Evolutionary conservation across 2,888 invertebrate genomes (phyloP), one percentile per base, ranked within the genome.

Genomic region (Hymenopus coronatus): DNA sequence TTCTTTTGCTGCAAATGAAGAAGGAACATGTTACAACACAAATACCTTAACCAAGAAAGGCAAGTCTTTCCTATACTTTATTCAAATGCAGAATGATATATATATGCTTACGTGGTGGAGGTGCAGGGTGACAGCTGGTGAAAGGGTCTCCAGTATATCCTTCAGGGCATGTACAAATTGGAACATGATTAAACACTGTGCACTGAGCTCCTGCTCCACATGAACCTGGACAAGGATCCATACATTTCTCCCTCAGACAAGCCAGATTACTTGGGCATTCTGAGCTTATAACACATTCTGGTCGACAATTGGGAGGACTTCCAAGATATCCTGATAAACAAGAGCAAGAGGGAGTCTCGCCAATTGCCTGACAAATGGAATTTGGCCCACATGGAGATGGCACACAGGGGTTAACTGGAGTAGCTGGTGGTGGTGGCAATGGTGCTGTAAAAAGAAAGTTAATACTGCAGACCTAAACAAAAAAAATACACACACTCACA

Each of bases 271-370:
- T 91, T 27, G 92, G 90, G 91, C 96, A 96, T 91, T 96, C 96
- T 3, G 95, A 94, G 91, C 95, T 95, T 15, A 95, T 94, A n/a
- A 94, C 93, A 92, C 92, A 94, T 91, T 94, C 94, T 4, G 94
- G 94, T 85, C 93, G 91, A 90, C 94, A 94, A 89, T 93, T 93
- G 30, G 94, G 94, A 25, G 94, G 94, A 86, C 93, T 92, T 8
- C 94, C 93, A 30, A 93, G 91, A 90, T 93, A 93, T 90, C 92
- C 93, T 15, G 91, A 90, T n/a, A 92, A 91, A 88, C 93, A 93
- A 20, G 91, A 91, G 90, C 93, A 93, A 9, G 90, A 89, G 28
- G 91, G 90, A 89, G 89, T 90, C 81, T 92, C 92, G 84, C 92
- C 91, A 82, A 91, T 90, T 88, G 91, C 91, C 20, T 91, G 90